Evolutionary conservation across 2,113 vertebrate species (phyloP).

Genomic region (Sakesphorus luctuosus): DNA sequence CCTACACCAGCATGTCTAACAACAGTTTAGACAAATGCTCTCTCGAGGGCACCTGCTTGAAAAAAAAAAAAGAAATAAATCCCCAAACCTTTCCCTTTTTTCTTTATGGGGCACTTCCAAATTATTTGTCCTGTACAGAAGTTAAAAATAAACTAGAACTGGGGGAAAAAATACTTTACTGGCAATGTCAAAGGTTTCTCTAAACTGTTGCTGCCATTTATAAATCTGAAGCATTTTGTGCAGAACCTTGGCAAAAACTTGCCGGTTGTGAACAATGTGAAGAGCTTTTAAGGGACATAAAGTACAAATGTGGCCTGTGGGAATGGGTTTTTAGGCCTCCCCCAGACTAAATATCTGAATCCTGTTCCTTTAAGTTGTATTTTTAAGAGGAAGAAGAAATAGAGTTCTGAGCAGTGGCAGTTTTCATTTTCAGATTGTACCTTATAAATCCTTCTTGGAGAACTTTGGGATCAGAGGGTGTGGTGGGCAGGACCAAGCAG

Average conservation of each 20-base stretch:
- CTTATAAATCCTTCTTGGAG: background rate
- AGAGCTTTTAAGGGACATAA: background rate
- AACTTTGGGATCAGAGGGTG: fast-evolving
- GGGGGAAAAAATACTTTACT: background rate
- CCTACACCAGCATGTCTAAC: background rate
- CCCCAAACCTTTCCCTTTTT: fast-evolving
- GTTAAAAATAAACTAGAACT: background rate
- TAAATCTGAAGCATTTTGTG: background rate
- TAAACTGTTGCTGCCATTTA: background rate
- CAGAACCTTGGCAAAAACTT: background rate
- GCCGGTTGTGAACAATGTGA: fast-evolving
- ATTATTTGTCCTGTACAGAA: background rate
- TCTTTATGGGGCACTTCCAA: background rate
- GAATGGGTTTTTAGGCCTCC: background rate
- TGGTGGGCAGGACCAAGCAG: background rate
- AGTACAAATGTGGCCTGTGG: background rate
- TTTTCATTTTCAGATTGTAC: fast-evolving
- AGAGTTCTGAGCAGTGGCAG: fast-evolving
- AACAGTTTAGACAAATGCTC: background rate
- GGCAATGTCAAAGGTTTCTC: background rate
- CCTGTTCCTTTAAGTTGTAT: background rate
- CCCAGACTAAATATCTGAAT: background rate
- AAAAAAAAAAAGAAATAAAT: fast-evolving
- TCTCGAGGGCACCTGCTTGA: background rate
- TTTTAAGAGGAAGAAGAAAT: background rate